Conservation (phyloP, 2,113 vertebrate genomes). For the Piliocolobus tephrosceles region DNA sequence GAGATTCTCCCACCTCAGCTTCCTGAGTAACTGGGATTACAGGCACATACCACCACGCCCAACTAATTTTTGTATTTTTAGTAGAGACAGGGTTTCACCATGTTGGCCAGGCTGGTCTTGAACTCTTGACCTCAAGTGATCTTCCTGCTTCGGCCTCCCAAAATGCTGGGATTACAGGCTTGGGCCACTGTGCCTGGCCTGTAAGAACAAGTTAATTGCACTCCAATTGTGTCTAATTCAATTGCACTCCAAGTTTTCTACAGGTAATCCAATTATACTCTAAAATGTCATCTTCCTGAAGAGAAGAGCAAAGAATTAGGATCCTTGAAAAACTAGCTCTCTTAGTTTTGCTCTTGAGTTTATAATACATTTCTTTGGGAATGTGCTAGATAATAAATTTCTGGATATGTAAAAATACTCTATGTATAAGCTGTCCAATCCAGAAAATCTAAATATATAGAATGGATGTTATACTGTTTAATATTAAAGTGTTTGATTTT, state of each 20-base stretch:
- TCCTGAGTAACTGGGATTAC: too few species aligned
- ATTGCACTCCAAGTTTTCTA: neutral
- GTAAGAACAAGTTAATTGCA: slow-evolving; percentile 37
- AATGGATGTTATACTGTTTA: neutral
- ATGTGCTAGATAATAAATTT: neutral
- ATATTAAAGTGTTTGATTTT: neutral
- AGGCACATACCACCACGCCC: too few species aligned
- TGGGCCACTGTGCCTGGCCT: too few species aligned
- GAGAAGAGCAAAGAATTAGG: neutral
- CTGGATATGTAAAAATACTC: neutral
- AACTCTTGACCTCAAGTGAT: too few species aligned
- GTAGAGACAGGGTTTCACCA: too few species aligned
- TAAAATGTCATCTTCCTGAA: slow-evolving; percentile 24
- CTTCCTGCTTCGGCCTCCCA: too few species aligned
- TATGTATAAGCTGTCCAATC: neutral
- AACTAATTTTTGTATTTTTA: too few species aligned
- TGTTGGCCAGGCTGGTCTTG: too few species aligned
- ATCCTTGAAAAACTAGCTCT: neutral
- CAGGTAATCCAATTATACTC: neutral
- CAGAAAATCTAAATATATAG: neutral
- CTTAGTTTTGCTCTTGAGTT: slow-evolving; percentile 36
- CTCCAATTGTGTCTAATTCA: neutral
- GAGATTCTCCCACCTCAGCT: too few species aligned
- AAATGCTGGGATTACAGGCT: too few species aligned
- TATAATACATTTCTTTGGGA: neutral